Evolutionary conservation across 1,140 invertebrate species (phyloP).

Genomic region (Latrodectus geometricus): DNA sequence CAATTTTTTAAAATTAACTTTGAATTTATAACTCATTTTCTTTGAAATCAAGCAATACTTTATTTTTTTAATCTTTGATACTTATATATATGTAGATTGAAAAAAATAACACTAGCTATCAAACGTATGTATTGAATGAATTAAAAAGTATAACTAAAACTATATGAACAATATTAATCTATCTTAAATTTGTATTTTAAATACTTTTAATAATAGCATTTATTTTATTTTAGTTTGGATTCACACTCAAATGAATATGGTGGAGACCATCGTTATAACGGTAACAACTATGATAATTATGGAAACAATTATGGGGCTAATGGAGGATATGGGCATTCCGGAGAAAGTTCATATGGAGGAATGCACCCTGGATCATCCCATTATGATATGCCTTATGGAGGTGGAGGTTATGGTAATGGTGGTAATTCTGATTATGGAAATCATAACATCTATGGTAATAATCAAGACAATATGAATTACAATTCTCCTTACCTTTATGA

Average conservation of each 20-base stretch:
- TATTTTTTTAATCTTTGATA: no score
- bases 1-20: no score
- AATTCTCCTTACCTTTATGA: neutral
- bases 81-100: no score
- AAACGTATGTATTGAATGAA: no score
- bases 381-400: neutral
- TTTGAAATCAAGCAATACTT: no score
- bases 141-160: no score
- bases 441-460: neutral
- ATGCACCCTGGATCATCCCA: neutral
- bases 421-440: neutral
- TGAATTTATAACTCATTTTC: no score
- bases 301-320: neutral
- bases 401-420: neutral
- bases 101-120: no score
- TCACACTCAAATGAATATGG: neutral
- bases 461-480: constrained; percentile 11
- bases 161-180: no score
- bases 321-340: neutral
- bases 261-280: neutral
- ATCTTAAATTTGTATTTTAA: no score
- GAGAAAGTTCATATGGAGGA: neutral
- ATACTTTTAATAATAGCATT: no score
- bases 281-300: neutral
- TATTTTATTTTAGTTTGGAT: constrained; percentile 38